Evolutionary conservation across 2,888 invertebrate genomes (phyloP).

Genomic region (Mimachlamys varia): DNA sequence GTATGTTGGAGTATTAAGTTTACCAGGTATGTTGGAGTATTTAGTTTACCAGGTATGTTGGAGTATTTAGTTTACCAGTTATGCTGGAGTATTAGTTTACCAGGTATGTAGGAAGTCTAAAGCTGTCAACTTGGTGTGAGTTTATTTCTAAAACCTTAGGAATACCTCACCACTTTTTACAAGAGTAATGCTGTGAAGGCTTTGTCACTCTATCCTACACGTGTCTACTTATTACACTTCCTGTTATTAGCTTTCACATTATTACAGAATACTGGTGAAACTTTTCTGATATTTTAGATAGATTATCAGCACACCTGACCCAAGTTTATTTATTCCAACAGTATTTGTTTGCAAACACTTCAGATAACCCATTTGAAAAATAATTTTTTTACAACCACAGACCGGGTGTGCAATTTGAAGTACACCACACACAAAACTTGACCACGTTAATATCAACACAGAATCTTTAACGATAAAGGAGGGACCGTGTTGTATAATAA

Average conservation of each 20-base stretch:
- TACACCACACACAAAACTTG: neutral
- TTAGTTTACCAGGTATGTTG: too few species aligned
- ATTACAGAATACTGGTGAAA: neutral
- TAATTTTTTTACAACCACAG: neutral
- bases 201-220: neutral
- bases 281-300: neutral
- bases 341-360: neutral
- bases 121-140: constrained; percentile 4
- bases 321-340: too few species aligned
- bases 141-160: neutral
- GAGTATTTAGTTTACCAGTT: too few species aligned
- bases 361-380: neutral
- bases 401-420: neutral
- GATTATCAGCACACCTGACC: neutral
- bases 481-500: neutral
- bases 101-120: neutral
- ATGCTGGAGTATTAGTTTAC: too few species aligned
- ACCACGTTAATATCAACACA: neutral
- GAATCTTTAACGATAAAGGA: neutral
- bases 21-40: too few species aligned
- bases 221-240: neutral
- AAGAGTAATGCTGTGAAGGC: neutral
- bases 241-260: neutral
- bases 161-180: neutral
- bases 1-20: too few species aligned